phyloP scores from a whole-genome alignment of 2,888 invertebrate genomes.

The Hydriomena furcata region DNA sequence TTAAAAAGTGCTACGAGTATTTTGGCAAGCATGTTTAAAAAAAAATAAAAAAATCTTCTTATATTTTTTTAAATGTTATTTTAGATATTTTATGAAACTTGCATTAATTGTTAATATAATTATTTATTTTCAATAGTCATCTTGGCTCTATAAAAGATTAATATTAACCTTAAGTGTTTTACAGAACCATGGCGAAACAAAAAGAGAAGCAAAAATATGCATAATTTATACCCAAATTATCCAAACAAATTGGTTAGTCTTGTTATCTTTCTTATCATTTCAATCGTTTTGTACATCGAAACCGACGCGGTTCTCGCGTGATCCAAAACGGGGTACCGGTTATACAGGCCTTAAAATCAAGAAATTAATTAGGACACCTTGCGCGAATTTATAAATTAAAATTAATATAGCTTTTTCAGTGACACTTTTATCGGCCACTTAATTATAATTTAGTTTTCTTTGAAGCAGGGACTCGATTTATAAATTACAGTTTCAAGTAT shows the following conservation, averaged over 20 bases:
- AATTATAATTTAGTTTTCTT: neutral
- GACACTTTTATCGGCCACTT: conserved; percentile 1
- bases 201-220: conserved; percentile 6
- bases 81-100: too few species aligned
- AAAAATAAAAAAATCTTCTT: too few species aligned
- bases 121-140: too few species aligned
- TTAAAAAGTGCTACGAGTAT: too few species aligned
- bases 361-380: conserved; percentile 18
- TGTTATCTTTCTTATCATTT: conserved; percentile 22
- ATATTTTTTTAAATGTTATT: too few species aligned
- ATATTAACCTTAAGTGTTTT: too few species aligned
- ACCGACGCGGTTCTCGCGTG: conserved; percentile 16
- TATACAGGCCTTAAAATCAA: neutral
- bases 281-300: conserved; percentile 5
- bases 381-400: conserved; percentile 2
- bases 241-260: conserved; percentile 16
- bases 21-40: too few species aligned
- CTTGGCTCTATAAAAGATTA: too few species aligned
- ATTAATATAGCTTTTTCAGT: neutral
- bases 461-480: too few species aligned
- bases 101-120: too few species aligned
- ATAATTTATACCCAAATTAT: conserved; percentile 19
- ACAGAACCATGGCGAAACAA: too few species aligned
- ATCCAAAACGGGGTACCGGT: conserved; percentile 19
- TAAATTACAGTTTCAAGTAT: too few species aligned